Conservation (phyloP, 2,888 invertebrate species). For the Agrilus biguttatus region DNA sequence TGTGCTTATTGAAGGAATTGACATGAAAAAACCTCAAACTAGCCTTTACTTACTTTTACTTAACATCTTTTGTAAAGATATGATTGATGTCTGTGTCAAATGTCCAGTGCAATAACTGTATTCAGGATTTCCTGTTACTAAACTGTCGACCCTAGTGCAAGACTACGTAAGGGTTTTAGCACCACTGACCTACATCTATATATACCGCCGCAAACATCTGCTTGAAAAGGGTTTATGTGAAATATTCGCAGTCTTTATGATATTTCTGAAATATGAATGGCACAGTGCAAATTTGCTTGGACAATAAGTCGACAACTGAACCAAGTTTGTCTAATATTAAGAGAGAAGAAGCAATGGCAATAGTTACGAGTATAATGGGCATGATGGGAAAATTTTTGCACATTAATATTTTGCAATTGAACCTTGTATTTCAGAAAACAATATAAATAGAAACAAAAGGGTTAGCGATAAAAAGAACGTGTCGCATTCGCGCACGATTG, state of each 20-base stretch:
- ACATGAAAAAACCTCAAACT: slow-evolving; percentile 23
- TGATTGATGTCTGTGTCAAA: slow-evolving; percentile 30
- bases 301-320: too few species aligned
- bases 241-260: slow-evolving; percentile 10
- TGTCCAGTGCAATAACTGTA: slow-evolving; percentile 18
- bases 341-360: too few species aligned
- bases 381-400: too few species aligned
- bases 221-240: slow-evolving; percentile 10
- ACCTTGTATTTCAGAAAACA: too few species aligned
- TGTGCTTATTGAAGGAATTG: slow-evolving; percentile 26
- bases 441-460: too few species aligned
- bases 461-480: too few species aligned
- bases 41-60: slow-evolving; percentile 21
- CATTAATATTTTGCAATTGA: too few species aligned
- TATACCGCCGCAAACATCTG: slow-evolving; percentile 9
- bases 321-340: too few species aligned
- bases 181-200: slow-evolving; percentile 10
- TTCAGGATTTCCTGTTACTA: slow-evolving; percentile 4
- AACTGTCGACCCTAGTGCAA: slow-evolving; percentile 8
- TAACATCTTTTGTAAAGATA: slow-evolving; percentile 20
- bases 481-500: too few species aligned
- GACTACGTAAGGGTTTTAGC: slow-evolving; percentile 6
- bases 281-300: background rate
- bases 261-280: slow-evolving; percentile 10
- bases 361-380: too few species aligned